Percentiles rank a stretch among this genome's conserved stretches.
Conservation (phyloP, 2,888 invertebrate species). For the Caradrina clavipalpis region DNA sequence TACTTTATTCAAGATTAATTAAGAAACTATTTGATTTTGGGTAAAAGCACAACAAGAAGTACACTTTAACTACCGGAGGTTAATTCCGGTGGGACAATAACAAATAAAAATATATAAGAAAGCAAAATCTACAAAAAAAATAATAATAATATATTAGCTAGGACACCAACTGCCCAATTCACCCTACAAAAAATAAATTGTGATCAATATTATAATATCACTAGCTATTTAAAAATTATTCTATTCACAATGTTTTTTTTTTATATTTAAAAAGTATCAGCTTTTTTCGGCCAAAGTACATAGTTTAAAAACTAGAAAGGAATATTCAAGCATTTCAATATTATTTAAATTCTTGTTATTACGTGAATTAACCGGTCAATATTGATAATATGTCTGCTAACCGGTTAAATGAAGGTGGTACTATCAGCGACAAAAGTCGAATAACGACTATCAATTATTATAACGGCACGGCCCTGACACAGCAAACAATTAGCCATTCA, state of each 20-base stretch:
- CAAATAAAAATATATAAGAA: conserved; percentile 15
- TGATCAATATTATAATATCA: conserved; percentile 24
- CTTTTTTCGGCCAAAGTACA: conserved; percentile 19
- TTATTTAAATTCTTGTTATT: conserved; percentile 1
- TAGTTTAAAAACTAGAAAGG: conserved; percentile 18
- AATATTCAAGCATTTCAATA: conserved; percentile 15
- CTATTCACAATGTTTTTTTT: conserved; percentile 23
- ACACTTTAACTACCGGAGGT: conserved; percentile 32
- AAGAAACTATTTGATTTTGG: conserved; percentile 28
- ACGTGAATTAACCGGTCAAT: conserved; percentile 15
- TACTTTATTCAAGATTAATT: conserved; percentile 10
- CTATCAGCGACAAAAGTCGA: no score
- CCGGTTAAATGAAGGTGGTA: neutral
- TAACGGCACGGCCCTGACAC: no score
- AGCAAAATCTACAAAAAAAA: conserved; percentile 35
- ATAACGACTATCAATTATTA: no score
- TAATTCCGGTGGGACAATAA: conserved; percentile 36
- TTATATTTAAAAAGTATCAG: conserved; percentile 5
- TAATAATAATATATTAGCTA: neutral
- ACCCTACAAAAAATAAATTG: conserved; percentile 24
- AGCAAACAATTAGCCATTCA: no score
- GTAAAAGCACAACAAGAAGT: conserved; percentile 26
- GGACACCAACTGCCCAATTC: conserved; percentile 6
- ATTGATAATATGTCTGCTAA: neutral
- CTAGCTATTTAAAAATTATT: conserved; percentile 35